These are phyloP conservation scores for Drosophila fungiperda DNA, from an alignment of 2,888 invertebrate genomes.

Conservation along the genomic window DNA sequence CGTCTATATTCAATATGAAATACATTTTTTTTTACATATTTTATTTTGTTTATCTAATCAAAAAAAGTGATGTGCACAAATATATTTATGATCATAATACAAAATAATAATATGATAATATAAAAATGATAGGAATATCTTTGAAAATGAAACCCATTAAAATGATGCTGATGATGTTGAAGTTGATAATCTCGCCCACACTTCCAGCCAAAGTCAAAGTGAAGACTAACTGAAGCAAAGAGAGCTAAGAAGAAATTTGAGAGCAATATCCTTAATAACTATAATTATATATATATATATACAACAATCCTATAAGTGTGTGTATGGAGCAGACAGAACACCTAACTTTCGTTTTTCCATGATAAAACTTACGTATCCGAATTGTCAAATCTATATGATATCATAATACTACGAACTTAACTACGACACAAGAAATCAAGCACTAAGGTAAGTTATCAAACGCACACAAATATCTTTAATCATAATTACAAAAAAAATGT, in stretches of 20 bases:
- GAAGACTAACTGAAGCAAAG: conserved; percentile 46
- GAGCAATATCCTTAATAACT: conserved; percentile 2
- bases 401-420: conserved; percentile 46
- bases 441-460: conserved; percentile 56
- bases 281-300: background rate
- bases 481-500: background rate
- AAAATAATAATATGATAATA: conserved; percentile 14
- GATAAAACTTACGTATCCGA: conserved; percentile 44
- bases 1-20: conserved; percentile 15
- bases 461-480: background rate
- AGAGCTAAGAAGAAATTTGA: conserved; percentile 13
- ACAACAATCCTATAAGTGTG: background rate
- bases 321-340: conserved; percentile 14
- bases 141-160: conserved; percentile 1
- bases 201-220: conserved; percentile 52
- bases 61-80: conserved; percentile 42
- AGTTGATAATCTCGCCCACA: conserved; percentile 31
- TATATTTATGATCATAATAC: conserved; percentile 10
- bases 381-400: conserved; percentile 37
- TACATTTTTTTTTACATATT: conserved; percentile 33
- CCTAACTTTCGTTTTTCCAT: conserved; percentile 42
- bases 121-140: conserved; percentile 15
- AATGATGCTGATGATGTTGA: conserved; percentile 17
- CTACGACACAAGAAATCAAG: conserved; percentile 30
- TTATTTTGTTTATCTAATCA: conserved; percentile 36